Percentiles rank a stretch among this genome's conserved stretches.
Evolutionary conservation across 2,113 vertebrate species (phyloP).

Genomic region (Passerina amoena): DNA sequence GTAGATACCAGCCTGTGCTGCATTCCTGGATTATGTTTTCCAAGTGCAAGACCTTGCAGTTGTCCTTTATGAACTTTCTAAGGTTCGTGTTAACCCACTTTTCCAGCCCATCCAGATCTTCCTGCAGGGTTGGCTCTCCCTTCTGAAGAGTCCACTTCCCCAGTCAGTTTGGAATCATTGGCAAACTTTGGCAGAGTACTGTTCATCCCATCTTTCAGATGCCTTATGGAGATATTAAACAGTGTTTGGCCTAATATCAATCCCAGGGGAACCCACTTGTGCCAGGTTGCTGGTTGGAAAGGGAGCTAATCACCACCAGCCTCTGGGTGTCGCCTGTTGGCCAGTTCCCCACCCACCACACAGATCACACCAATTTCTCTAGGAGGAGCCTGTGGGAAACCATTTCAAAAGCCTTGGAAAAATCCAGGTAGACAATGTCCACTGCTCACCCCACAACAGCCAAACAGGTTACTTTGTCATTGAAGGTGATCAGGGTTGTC

Average conservation of each 20-base stretch:
- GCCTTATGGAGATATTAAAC: not conserved
- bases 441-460: not conserved
- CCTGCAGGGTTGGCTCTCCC: not conserved
- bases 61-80: not conserved
- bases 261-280: not conserved
- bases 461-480: not conserved
- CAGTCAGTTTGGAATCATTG: accelerated
- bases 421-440: not conserved
- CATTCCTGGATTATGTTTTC: not conserved
- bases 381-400: not conserved
- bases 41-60: not conserved
- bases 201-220: not conserved
- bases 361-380: not conserved
- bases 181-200: not conserved
- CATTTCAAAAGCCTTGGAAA: not conserved
- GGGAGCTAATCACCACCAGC: not conserved
- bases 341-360: not conserved
- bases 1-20: not conserved
- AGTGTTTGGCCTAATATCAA: not conserved
- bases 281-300: not conserved
- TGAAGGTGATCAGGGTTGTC: not conserved
- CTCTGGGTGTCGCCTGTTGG: accelerated
- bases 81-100: not conserved
- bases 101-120: not conserved
- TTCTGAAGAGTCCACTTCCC: not conserved